These are phyloP conservation scores for Nannoperca obscura DNA, from an alignment of 2,797 vertebrate species.

Conservation along the genomic window DNA sequence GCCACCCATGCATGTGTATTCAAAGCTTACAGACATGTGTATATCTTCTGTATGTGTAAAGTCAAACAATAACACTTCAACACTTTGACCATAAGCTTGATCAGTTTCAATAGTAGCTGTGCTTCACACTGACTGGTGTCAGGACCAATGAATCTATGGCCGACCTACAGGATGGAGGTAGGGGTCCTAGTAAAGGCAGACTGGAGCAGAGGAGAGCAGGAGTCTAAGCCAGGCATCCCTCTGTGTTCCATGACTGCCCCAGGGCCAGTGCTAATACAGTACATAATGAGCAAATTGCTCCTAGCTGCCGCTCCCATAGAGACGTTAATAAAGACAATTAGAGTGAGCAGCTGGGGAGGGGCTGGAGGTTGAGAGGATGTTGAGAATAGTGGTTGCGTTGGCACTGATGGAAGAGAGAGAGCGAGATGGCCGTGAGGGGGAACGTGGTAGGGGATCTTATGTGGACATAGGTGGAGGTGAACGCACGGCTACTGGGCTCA, in stretches of 20 bases:
- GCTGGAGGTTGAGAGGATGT: slow-evolving; percentile 74
- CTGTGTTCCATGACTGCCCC: slow-evolving; percentile 82
- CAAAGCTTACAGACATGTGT: background rate
- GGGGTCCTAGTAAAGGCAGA: slow-evolving; percentile 75
- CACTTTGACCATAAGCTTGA: background rate
- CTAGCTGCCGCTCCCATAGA: slow-evolving; percentile 85
- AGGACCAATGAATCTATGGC: slow-evolving; percentile 43
- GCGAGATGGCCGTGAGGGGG: slow-evolving; percentile 42
- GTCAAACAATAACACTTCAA: slow-evolving; percentile 3
- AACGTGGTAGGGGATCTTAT: slow-evolving; percentile 53
- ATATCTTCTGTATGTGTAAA: background rate
- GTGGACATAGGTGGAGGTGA: slow-evolving; percentile 64
- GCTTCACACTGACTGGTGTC: slow-evolving; percentile 33
- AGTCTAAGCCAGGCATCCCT: slow-evolving; percentile 77
- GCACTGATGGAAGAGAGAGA: slow-evolving; percentile 40
- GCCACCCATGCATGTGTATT: background rate
- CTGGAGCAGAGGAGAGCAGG: slow-evolving; percentile 59
- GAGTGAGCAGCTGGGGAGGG: slow-evolving; percentile 79
- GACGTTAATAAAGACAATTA: slow-evolving; percentile 88
- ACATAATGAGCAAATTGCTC: slow-evolving; percentile 85
- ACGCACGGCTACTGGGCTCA: slow-evolving; percentile 28
- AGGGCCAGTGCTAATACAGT: slow-evolving; percentile 82
- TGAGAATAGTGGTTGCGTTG: slow-evolving; percentile 71
- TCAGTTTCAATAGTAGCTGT: slow-evolving; percentile 19
- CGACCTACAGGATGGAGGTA: slow-evolving; percentile 51